Base-by-base conservation (phyloP, 2,797 vertebrate genomes). In the Sylvia borin region DNA sequence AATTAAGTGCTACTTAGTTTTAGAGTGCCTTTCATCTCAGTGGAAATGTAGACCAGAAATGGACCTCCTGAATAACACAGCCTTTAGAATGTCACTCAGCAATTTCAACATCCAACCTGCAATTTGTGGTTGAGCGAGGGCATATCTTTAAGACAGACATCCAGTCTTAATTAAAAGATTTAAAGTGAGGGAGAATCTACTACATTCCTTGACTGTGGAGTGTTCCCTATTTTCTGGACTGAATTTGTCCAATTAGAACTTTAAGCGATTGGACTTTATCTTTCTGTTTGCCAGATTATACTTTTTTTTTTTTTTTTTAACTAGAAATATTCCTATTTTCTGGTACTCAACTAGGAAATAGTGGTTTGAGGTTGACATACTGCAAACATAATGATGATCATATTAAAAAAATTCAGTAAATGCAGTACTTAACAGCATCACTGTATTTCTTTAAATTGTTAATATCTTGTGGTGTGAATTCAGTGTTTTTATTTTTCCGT, bases 1-100 rank as follows among this genome's bases (percentile, higher is more conserved):
- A 86, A 93, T 96, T 87, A 96, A 50, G 71, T 77, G 76, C 70
- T 90, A n/a, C 92, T 96, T 94, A 90, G 21, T 65, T 95, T 62
- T 75, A 68, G 51, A 92, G 58, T 90, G 79, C 76, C 90, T 96
- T 96, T 95, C 67, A 90, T 96, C 67, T 64, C 42, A 22, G 27
- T 82, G 51, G 45, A 93, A 92, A 74, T 74, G 60, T 43, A 79
- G 83, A 73, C 48, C 64, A 93, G 77, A 48, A 96, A 45, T 67
- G 74, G 64, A 92, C 70, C 71, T 92, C 53, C 51, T 88, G 64
- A 50, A 22, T 90, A 93, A 74, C 60, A 70, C 36, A 85, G 60
- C 16, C 55, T 76, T 84, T 79, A 84, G 38, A 80, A 92, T 91
- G 76, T 91, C 55, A 55, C 73, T 92, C 53, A 54, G 74, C 70